Evolutionary conservation across 2,113 vertebrate genomes (phyloP).

Genomic region (Serilophus lunatus): DNA sequence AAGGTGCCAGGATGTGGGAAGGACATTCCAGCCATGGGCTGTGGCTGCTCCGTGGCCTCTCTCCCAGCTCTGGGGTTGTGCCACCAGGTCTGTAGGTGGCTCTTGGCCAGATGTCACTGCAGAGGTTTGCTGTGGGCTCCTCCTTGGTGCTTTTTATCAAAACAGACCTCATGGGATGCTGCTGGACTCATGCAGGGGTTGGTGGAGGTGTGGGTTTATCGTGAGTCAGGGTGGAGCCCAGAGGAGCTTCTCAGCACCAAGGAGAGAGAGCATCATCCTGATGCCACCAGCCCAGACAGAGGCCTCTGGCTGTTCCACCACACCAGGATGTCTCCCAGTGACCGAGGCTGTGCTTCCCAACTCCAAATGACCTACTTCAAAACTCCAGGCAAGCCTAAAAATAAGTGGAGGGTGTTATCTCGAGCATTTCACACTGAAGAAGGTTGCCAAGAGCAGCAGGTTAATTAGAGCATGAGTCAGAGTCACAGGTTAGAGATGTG

Average conservation of each 20-base stretch:
- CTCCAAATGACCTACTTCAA: neutral
- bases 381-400: conserved; percentile 38
- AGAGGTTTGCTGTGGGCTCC: neutral
- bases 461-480: conserved; percentile 27
- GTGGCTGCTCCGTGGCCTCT: neutral
- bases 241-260: neutral
- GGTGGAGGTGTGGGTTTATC: neutral
- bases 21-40: neutral
- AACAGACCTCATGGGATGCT: neutral
- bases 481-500: neutral
- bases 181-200: accelerated
- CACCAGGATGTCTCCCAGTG: neutral
- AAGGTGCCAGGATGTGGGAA: neutral
- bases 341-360: accelerated
- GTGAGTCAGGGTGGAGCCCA: neutral
- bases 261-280: neutral
- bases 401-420: neutral
- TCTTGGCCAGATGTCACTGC: neutral
- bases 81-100: neutral
- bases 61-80: neutral
- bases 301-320: neutral
- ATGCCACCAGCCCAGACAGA: neutral
- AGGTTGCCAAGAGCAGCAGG: neutral
- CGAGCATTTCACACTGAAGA: neutral
- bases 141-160: neutral